Percentiles rank a stretch among this genome's conserved stretches.
Conservation (phyloP, 2,797 vertebrate species). For the Molothrus ater region DNA sequence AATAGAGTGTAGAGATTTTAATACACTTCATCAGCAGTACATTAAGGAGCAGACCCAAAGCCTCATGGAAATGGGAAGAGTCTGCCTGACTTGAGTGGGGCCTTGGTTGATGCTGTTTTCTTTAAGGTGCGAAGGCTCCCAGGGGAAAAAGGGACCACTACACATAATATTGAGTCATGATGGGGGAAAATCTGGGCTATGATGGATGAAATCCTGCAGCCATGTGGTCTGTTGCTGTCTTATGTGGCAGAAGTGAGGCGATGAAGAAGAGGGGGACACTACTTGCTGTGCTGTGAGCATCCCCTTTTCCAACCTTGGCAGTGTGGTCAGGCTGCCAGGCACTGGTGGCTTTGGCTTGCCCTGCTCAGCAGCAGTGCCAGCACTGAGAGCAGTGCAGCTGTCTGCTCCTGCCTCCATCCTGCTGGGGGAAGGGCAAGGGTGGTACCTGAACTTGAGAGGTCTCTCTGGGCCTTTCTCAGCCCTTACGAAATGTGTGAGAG, state of each 20-base stretch:
- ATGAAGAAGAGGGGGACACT: background rate
- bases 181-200: background rate
- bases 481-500: background rate
- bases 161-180: background rate
- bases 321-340: background rate
- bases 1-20: background rate
- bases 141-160: background rate
- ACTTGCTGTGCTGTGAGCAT: background rate
- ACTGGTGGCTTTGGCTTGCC: background rate
- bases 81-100: background rate
- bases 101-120: background rate
- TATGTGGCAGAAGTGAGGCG: background rate
- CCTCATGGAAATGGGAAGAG: background rate
- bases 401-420: background rate
- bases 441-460: background rate
- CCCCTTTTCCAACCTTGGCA: background rate
- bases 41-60: background rate
- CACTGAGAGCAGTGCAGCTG: accelerated
- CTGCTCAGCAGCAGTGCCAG: background rate
- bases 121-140: background rate
- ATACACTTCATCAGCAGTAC: background rate
- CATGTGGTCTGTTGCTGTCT: background rate
- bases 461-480: background rate
- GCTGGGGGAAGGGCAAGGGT: too few species aligned
- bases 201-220: background rate